Evolutionary conservation across 2,113 vertebrate species (phyloP).

Genomic region (Rhabdornis inornatus): DNA sequence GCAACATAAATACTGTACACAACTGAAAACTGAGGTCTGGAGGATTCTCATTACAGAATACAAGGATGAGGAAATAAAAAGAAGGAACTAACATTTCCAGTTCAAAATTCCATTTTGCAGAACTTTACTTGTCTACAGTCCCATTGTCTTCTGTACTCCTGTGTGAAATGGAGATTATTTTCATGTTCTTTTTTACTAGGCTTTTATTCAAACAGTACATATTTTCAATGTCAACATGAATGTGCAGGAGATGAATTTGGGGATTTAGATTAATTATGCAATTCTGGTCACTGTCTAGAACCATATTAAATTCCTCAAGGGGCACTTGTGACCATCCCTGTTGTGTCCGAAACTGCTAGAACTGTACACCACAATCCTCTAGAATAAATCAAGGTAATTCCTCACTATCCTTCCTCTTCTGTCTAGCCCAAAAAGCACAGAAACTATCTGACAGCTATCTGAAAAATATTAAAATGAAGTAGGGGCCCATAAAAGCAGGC

Average conservation of each 20-base stretch:
- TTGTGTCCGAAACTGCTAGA: background rate
- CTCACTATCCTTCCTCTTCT: background rate
- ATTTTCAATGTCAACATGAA: background rate
- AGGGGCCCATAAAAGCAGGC: background rate
- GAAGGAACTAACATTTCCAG: background rate
- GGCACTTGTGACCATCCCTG: background rate
- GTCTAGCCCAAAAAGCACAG: background rate
- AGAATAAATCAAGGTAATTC: background rate
- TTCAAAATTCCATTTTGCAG: background rate
- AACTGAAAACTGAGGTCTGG: background rate
- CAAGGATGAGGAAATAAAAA: background rate
- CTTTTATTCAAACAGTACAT: background rate
- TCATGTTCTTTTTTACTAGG: background rate
- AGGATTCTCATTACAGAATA: background rate
- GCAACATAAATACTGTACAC: background rate
- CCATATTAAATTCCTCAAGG: background rate
- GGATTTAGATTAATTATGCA: background rate
- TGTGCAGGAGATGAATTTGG: background rate
- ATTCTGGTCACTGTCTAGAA: background rate
- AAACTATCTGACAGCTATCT: background rate
- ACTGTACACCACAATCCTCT: background rate
- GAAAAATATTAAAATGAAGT: background rate
- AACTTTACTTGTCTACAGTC: background rate
- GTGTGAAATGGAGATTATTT: background rate
- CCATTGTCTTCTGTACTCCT: rapidly evolving